Percentiles rank a stretch among this genome's conserved stretches.
These are phyloP conservation scores for Enoplosus armatus DNA, from an alignment of 2,797 vertebrate species.

Conservation along the genomic window DNA sequence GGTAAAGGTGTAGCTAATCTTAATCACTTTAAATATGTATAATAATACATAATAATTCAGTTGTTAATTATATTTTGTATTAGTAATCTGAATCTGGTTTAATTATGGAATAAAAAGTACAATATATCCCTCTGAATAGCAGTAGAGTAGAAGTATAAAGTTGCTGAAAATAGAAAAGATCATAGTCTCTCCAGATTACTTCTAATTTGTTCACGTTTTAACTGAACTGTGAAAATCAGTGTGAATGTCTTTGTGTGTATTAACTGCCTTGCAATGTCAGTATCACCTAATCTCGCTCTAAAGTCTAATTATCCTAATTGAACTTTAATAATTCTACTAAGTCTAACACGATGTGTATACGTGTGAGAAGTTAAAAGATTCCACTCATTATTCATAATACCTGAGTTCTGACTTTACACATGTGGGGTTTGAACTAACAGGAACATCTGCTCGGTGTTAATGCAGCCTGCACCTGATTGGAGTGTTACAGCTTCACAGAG, in stretches of 20 bases:
- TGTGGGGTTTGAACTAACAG: slow-evolving; percentile 61
- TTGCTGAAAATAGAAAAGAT: neutral
- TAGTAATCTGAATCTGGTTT: neutral
- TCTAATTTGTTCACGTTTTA: neutral
- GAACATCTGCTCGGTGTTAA: slow-evolving; percentile 77
- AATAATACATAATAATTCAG: neutral
- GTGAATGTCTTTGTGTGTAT: neutral
- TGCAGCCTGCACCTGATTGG: slow-evolving; percentile 61
- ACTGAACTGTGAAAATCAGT: slow-evolving; percentile 2
- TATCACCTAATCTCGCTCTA: neutral
- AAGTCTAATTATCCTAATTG: slow-evolving; percentile 21
- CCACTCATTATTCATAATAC: slow-evolving; percentile 26
- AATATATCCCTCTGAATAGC: neutral
- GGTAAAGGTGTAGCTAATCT: neutral
- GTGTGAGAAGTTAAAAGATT: slow-evolving; percentile 30
- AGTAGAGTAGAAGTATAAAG: neutral
- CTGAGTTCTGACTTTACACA: slow-evolving; percentile 50
- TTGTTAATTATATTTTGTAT: neutral
- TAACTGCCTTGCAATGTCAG: neutral
- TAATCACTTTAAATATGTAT: neutral
- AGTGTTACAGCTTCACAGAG: slow-evolving; percentile 36
- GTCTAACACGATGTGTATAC: slow-evolving; percentile 4
- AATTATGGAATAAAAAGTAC: neutral
- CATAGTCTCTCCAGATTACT: neutral
- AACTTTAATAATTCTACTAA: slow-evolving; percentile 24